phyloP scores from a whole-genome alignment of 2,888 invertebrate species.

The Temnothorax rugatulus region DNA sequence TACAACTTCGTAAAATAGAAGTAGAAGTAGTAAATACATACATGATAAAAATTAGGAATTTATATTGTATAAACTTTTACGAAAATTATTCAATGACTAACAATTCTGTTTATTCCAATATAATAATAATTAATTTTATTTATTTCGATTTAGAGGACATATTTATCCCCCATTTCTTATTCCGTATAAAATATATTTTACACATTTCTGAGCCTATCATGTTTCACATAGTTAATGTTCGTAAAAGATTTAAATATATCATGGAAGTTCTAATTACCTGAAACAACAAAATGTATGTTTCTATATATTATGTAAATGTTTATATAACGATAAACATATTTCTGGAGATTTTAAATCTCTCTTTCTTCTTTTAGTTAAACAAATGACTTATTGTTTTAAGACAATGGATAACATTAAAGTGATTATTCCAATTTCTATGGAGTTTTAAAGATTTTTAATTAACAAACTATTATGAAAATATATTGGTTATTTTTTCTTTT shows the following conservation, averaged over 20 bases:
- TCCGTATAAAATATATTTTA: conserved; percentile 9
- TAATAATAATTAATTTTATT: background rate
- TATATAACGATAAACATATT: background rate
- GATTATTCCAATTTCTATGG: background rate
- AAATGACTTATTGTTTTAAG: background rate
- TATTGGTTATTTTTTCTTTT: background rate
- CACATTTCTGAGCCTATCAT: background rate
- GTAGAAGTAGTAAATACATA: background rate
- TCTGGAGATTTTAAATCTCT: background rate
- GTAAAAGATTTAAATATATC: conserved; percentile 50
- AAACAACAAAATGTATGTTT: background rate
- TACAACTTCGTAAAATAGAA: background rate
- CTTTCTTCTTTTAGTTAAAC: background rate
- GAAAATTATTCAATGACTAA: background rate
- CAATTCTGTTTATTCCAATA: background rate
- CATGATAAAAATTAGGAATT: background rate
- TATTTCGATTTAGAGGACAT: background rate
- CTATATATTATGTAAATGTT: background rate
- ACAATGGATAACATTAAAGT: background rate
- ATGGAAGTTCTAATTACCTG: conserved; percentile 58
- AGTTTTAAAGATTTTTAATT: background rate
- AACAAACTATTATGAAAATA: background rate
- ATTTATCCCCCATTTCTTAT: background rate
- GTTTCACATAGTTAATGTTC: background rate
- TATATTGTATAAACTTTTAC: background rate